These are phyloP conservation scores for Limosa lapponica DNA, from an alignment of 2,797 vertebrate genomes.

Conservation along the genomic window DNA sequence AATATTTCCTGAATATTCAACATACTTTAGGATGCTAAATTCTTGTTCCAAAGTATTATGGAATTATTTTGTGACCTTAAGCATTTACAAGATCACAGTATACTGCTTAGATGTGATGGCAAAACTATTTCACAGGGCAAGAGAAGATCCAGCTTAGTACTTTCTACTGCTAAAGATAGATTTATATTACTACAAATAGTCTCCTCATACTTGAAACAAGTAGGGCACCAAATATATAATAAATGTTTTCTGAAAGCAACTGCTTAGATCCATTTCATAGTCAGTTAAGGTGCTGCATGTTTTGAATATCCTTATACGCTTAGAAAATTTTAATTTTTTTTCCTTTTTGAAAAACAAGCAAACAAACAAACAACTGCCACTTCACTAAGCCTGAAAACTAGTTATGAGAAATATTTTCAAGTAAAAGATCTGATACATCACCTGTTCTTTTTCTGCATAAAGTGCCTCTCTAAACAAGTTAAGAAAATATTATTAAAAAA, in stretches of 20 bases:
- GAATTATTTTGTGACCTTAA: background rate
- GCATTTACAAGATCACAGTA: background rate
- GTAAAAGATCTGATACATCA: background rate
- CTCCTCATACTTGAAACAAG: background rate
- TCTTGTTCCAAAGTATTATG: background rate
- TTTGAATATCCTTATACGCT: background rate
- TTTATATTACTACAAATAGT: background rate
- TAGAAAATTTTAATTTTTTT: background rate
- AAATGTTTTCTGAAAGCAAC: background rate
- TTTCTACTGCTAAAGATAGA: background rate
- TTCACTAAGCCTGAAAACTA: background rate
- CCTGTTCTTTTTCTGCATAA: background rate
- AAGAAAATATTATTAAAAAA: accelerated
- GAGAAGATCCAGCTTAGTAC: background rate
- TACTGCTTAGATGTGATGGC: background rate
- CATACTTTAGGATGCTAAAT: background rate
- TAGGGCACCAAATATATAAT: background rate
- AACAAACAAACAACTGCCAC: background rate
- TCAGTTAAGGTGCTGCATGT: background rate
- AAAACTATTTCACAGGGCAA: background rate
- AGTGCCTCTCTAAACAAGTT: background rate
- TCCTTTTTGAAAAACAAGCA: background rate
- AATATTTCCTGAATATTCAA: background rate
- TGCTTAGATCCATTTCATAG: background rate
- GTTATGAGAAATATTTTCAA: background rate